Evolutionary conservation across 2,113 vertebrate genomes (phyloP), one percentile per base, ranked within the genome.

Genomic region (Trogon melanurus): DNA sequence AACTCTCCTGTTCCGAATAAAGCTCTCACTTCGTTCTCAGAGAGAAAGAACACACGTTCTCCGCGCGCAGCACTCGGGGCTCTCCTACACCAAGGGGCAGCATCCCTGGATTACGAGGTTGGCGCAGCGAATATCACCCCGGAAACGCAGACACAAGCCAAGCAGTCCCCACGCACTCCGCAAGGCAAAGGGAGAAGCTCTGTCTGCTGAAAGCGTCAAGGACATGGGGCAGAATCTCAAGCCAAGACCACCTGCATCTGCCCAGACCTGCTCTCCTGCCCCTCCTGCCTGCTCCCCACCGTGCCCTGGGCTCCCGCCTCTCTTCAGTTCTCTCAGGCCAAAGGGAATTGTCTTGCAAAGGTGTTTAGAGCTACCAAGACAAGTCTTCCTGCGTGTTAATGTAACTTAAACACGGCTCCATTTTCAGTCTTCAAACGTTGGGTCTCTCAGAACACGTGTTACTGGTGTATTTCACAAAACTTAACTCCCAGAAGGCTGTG

Each of bases 61-160:
- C 14, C 2, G 1, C 4, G 70, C 23, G 36, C 53, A 47, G 41
- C 62, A 11, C 54, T 27, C 38, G 1, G 78, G 47, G 36, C 47
- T 67, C 47, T 26, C n/a, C 57, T 0, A 2, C 27, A 5, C 11
- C 1, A 27, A 48, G 44, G n/a, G 50, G 45, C 58, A 56, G 51
- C 21, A 32, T 47, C 22, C 13, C 30, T 23, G 36, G 17, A 7
- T 11, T 8, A 27, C 1, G 5, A 54, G 36, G 16, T 2, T 72
- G 50, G 41, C 1, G 2, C 41, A 51, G 54, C 20, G 0, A 3
- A 11, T 1, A 25, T 8, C 47, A 44, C 7, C 51, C 25, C 74
- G 4, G 22, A 64, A 78, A 85, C 2, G 30, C 81, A n/a, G 45
- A 3, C 0, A 0, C 48, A 57, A 75, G 32, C 27, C 27, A 20